Percentiles rank a stretch among this genome's conserved stretches.
Evolutionary conservation across 2,888 invertebrate genomes (phyloP).

Genomic region (Hirudinaria manillensis): DNA sequence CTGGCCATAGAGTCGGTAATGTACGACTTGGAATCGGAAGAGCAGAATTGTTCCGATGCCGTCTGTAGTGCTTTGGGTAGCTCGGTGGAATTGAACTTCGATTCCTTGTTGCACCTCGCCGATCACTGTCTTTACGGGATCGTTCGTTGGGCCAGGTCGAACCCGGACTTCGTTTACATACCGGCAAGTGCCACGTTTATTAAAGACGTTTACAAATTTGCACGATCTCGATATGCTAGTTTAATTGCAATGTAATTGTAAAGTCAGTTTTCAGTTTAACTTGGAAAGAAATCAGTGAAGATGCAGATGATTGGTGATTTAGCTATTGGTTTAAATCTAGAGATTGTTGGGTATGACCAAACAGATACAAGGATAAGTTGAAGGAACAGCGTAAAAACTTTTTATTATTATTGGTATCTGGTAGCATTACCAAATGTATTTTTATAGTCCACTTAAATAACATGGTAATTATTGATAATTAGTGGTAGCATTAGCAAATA

Average conservation of each 20-base stretch:
- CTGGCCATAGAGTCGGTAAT: slow-evolving; percentile 50
- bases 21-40: slow-evolving; percentile 47
- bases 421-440: no score
- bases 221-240: background rate
- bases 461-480: no score
- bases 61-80: background rate
- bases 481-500: no score
- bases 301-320: no score
- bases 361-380: no score
- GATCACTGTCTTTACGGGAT: slow-evolving; percentile 92
- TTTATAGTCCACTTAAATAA: no score
- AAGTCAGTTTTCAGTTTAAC: background rate
- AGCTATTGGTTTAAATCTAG: no score
- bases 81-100: slow-evolving; percentile 42
- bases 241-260: background rate
- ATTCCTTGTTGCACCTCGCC: slow-evolving; percentile 59
- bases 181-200: slow-evolving; percentile 33
- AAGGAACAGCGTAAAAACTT: no score
- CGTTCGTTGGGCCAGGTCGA: slow-evolving; percentile 94
- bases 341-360: no score
- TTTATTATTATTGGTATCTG: no score
- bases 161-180: slow-evolving; percentile 91
- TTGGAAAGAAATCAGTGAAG: no score
- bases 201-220: no score
- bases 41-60: slow-evolving; percentile 28